These are phyloP conservation scores for Chrysogorgia sp. DNA, from an alignment of 92 coral and sea anemone genomes.

Conservation along the genomic window DNA sequence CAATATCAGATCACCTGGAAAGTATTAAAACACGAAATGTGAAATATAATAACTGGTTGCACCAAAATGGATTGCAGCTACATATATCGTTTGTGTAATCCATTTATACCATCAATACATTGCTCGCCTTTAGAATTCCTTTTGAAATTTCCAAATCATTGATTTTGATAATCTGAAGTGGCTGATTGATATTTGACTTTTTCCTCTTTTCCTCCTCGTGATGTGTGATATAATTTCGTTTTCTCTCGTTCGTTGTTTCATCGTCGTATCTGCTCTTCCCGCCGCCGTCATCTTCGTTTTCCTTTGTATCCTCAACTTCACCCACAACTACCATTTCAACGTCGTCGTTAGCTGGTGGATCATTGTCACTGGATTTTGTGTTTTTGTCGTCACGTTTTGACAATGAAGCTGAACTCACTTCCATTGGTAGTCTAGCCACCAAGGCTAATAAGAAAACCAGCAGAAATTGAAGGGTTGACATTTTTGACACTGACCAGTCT, in stretches of 20 bases:
- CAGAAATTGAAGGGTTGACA: not conserved
- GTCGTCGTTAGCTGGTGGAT: not conserved
- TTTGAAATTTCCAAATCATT: slow-evolving; percentile 68
- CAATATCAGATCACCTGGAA: too few species aligned
- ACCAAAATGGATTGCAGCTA: too few species aligned
- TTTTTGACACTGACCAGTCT: too few species aligned
- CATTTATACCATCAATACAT: slow-evolving; percentile 57
- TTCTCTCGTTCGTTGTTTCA: not conserved
- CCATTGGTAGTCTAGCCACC: not conserved
- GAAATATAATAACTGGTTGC: too few species aligned
- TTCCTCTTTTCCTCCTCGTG: not conserved
- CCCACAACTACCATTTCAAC: not conserved
- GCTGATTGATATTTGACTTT: slow-evolving; percentile 26
- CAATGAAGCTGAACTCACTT: not conserved
- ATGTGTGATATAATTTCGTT: not conserved
- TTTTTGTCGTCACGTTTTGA: not conserved
- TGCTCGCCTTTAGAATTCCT: slow-evolving; percentile 66
- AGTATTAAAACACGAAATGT: too few species aligned
- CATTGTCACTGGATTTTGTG: not conserved
- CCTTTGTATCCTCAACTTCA: not conserved
- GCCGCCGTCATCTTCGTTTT: not conserved
- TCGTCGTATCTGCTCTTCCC: not conserved
- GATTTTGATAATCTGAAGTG: slow-evolving; percentile 70
- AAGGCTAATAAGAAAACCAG: not conserved
- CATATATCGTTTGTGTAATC: not conserved